phyloP scores from a whole-genome alignment of 2,888 invertebrate genomes.

The Drosophila barbarae region DNA sequence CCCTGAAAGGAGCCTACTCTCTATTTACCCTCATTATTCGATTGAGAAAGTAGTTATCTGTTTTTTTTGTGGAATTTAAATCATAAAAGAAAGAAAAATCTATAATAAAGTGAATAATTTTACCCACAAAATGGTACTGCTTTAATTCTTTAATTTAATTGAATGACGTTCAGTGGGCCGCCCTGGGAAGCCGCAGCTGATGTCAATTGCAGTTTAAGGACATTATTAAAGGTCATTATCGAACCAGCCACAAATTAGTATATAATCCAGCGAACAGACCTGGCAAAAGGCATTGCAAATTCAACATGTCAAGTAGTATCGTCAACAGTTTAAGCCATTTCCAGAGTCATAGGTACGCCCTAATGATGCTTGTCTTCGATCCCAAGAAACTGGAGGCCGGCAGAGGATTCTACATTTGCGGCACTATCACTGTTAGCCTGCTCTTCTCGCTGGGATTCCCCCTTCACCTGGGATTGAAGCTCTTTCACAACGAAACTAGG shows the following conservation, averaged over 20 bases:
- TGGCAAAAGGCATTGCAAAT: background rate
- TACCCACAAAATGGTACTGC: background rate
- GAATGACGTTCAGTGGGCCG: no score
- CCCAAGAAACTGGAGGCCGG: background rate
- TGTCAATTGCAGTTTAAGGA: no score
- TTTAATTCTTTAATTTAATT: no score
- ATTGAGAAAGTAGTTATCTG: constrained; percentile 39
- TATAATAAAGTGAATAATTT: background rate
- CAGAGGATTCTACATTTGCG: background rate
- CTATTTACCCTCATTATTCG: constrained; percentile 63
- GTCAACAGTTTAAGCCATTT: no score
- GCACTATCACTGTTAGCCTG: constrained; percentile 14
- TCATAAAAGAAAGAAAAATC: no score
- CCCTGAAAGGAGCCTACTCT: constrained; percentile 63
- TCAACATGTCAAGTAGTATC: no score
- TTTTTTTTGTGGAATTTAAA: background rate
- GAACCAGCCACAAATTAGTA: background rate
- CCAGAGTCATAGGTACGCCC: no score
- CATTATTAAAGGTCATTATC: background rate
- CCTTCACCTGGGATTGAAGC: constrained; percentile 52
- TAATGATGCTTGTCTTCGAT: no score
- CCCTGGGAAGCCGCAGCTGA: no score
- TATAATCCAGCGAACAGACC: background rate
- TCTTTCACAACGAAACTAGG: no score
- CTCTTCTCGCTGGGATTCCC: constrained; percentile 60